Base-by-base conservation (phyloP, 2,888 invertebrate species). In the Morpho deidamia region DNA sequence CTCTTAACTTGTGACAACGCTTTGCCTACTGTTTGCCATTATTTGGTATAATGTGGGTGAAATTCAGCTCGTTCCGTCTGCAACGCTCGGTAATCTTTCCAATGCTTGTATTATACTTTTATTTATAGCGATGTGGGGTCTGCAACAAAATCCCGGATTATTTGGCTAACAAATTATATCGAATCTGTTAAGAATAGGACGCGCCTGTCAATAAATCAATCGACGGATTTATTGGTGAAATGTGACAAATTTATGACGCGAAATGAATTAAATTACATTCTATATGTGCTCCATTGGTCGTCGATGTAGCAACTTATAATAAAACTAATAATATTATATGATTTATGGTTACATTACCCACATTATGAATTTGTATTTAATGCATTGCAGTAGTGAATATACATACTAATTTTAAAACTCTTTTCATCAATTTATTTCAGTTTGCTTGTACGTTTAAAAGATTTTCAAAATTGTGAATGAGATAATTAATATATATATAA, bases 151-250 rank as follows among this genome's bases (percentile, higher is more conserved):
- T 80, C 83, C 82, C 72, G 86, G 87, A 88, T 88, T 88, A 88
- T 88, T 89, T 88, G 84, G 85, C 82, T 88, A 86, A 89, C 89
- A 89, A 89, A 88, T 88, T 88, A 87, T 80, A 78, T 78, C 72
- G 82, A 83, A 83, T 86, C 84, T 81, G 83, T 76, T 77, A 72
- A 81, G 83, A 85, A 84, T 83, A 80, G 81, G 80, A 84, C 77
- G 78, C 71, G 76, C 78, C 75, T 79, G 83, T 83, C 86, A 75
- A 83, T 88, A 86, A 87, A 87, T 88, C 86, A 87, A 78, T 72
- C 67, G 72, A 68, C 56, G 76, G 81, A 81, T 83, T 83, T 83
- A 85, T 83, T 73, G 83, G 77, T 78, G 79, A 81, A 79, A 79
- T 76, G 75, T 69, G 77, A 80, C 73, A 71, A 76, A 70, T 73